A percentile compares a stretch with the other conserved stretches of the same genome.
Evolutionary conservation across 2,113 vertebrate species (phyloP).

Genomic region (Spilogale gracilis): DNA sequence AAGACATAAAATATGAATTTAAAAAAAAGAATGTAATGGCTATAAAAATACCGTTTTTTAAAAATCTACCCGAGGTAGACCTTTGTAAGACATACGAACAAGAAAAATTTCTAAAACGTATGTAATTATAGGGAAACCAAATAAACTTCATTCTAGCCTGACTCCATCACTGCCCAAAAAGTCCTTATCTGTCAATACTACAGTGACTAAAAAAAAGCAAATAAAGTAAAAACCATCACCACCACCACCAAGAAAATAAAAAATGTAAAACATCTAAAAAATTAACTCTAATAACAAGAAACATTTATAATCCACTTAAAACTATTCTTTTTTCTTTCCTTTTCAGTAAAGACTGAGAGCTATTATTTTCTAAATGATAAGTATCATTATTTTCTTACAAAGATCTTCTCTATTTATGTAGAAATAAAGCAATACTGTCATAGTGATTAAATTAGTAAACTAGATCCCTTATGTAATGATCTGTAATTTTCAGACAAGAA

Average conservation of each 20-base stretch:
- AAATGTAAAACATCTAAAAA: neutral
- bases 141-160: neutral
- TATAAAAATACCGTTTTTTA: neutral
- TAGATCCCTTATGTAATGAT: constrained; percentile 59
- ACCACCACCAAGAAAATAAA: neutral
- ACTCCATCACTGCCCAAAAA: neutral
- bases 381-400: constrained; percentile 59
- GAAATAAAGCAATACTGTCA: constrained; percentile 71
- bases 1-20: neutral
- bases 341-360: constrained; percentile 41
- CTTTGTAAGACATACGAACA: neutral
- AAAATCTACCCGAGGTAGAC: neutral
- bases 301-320: constrained; percentile 57
- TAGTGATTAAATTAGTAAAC: constrained; percentile 66
- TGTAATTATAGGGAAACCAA: neutral
- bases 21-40: neutral
- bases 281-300: constrained; percentile 6
- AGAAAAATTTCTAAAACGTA: neutral
- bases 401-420: constrained; percentile 61
- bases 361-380: constrained; percentile 59
- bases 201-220: neutral
- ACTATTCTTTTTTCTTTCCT: neutral
- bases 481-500: constrained; percentile 69
- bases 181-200: neutral
- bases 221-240: neutral